phyloP scores from a whole-genome alignment of 1,140 invertebrate genomes.

The Paraescarpia echinospica region DNA sequence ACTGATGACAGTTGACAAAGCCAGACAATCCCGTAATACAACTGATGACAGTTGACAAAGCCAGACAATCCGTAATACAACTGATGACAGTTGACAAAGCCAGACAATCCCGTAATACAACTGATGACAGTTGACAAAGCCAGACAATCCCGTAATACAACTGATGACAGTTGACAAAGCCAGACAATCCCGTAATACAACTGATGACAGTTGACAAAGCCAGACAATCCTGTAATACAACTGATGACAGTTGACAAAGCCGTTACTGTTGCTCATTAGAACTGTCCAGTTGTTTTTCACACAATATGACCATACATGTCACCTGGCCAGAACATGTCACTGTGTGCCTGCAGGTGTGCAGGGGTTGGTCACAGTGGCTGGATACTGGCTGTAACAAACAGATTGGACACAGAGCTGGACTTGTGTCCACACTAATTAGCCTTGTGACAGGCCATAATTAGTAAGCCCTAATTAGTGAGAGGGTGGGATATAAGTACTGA shows the following conservation, averaged over 20 bases:
- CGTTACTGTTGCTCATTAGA: background rate
- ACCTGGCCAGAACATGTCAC: background rate
- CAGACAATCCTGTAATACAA: no score
- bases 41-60: background rate
- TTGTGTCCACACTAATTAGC: background rate
- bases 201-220: background rate
- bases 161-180: background rate
- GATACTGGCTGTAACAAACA: background rate
- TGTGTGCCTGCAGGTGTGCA: background rate
- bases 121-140: background rate
- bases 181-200: no score
- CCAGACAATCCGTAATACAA: no score
- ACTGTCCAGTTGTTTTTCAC: background rate
- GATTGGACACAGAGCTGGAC: background rate
- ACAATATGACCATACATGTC: background rate
- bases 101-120: no score
- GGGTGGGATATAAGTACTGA: background rate
- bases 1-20: background rate
- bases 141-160: no score
- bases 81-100: background rate
- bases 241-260: background rate
- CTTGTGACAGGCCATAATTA: background rate
- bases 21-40: no score
- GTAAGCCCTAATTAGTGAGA: background rate
- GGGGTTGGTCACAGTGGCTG: background rate